Conservation (phyloP, 2,888 invertebrate genomes). For the Heliconius sara region DNA sequence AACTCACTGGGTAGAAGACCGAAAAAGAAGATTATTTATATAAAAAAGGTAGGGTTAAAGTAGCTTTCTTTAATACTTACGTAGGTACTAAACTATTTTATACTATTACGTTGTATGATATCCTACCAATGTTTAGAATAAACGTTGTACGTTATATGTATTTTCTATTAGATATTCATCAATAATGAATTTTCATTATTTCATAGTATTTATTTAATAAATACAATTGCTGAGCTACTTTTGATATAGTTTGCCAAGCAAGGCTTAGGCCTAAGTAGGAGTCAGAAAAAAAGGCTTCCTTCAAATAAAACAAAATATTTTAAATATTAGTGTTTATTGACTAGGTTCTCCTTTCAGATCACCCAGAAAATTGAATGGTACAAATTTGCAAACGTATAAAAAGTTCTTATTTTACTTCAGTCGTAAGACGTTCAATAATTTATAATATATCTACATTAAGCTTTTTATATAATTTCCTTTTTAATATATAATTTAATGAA, state of each 20-base stretch:
- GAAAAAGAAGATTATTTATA: no score
- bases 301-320: conserved; percentile 46
- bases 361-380: conserved; percentile 54
- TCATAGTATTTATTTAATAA: no score
- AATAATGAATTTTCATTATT: no score
- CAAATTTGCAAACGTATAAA: conserved; percentile 75
- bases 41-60: no score
- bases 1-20: no score
- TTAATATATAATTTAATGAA: background rate
- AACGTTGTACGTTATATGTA: no score
- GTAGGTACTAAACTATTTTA: no score
- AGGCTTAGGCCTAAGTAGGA: background rate
- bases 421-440: conserved; percentile 19
- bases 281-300: background rate
- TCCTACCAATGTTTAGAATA: no score
- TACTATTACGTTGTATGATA: no score
- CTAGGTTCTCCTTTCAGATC: conserved; percentile 64
- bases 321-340: conserved; percentile 65
- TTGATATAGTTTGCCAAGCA: background rate
- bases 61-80: no score
- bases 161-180: background rate
- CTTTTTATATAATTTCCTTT: background rate
- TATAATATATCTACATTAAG: conserved; percentile 1
- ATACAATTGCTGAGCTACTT: background rate
- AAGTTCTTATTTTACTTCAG: conserved; percentile 47